Percentiles rank a stretch among this genome's conserved stretches.
Conservation (phyloP, 2,113 vertebrate genomes). For the Tragelaphus scriptus region DNA sequence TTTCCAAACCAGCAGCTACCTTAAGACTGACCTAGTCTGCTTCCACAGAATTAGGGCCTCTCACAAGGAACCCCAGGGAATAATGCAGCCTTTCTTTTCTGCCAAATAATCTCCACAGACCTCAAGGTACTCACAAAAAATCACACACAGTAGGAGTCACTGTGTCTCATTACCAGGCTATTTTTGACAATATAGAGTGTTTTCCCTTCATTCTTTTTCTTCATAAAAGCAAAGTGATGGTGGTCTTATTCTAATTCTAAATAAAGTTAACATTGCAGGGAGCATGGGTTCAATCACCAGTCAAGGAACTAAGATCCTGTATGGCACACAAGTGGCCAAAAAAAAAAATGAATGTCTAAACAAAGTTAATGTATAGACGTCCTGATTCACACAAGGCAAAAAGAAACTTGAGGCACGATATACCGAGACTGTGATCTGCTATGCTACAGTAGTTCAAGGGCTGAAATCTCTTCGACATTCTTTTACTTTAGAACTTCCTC, state of each 20-base stretch:
- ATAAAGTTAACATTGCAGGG: neutral
- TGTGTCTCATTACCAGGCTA: neutral
- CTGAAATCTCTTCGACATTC: neutral
- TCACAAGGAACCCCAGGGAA: neutral
- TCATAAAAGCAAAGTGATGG: constrained; percentile 24
- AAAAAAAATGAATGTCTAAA: neutral
- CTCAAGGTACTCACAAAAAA: neutral
- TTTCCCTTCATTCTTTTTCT: neutral
- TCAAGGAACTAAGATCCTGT: neutral
- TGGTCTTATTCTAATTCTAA: neutral
- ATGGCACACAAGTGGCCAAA: neutral
- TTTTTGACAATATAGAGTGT: neutral
- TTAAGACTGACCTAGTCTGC: neutral
- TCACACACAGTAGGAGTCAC: neutral
- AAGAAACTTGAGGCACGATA: neutral
- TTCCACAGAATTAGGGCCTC: neutral
- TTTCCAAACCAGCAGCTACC: neutral
- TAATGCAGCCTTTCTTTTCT: neutral
- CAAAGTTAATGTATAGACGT: neutral
- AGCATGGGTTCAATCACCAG: neutral
- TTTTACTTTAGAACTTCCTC: neutral
- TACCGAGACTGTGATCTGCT: neutral
- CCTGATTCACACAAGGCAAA: neutral
- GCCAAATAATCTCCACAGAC: neutral
- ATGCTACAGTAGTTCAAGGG: neutral